Conservation (phyloP, 1,140 invertebrate species). For the Calosoma granatense region DNA sequence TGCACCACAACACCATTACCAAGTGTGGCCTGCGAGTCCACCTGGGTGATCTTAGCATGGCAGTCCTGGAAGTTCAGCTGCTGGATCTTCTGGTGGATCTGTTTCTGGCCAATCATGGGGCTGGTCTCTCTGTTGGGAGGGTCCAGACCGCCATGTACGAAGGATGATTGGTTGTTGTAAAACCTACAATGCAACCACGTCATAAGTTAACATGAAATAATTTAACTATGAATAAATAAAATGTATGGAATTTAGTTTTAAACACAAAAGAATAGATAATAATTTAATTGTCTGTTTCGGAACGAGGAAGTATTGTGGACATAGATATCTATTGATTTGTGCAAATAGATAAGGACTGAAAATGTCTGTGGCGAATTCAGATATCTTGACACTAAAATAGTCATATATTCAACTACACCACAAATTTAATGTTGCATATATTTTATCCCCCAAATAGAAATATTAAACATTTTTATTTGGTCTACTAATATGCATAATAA, state of each 20-base stretch:
- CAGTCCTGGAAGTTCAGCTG: conserved; percentile 92
- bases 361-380: too few relatives aligned
- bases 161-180: conserved; percentile 90
- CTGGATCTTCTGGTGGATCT: conserved; percentile 93
- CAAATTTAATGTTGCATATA: too few relatives aligned
- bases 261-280: conserved; percentile 12
- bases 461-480: too few relatives aligned
- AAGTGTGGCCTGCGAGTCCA: conserved; percentile 73
- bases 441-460: too few relatives aligned
- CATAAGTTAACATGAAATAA: conserved; percentile 14
- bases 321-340: too few relatives aligned
- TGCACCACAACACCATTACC: conserved; percentile 93
- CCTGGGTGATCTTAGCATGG: conserved; percentile 93
- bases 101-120: conserved; percentile 82
- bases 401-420: too few relatives aligned
- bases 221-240: too few relatives aligned
- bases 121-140: conserved; percentile 67
- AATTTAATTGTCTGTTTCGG: background rate
- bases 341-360: too few relatives aligned
- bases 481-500: too few relatives aligned
- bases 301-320: background rate
- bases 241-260: background rate
- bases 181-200: conserved; percentile 64
- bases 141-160: conserved; percentile 87
- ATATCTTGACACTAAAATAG: too few relatives aligned